Conservation (phyloP, 1,140 invertebrate genomes). For the Nymphalis io region DNA sequence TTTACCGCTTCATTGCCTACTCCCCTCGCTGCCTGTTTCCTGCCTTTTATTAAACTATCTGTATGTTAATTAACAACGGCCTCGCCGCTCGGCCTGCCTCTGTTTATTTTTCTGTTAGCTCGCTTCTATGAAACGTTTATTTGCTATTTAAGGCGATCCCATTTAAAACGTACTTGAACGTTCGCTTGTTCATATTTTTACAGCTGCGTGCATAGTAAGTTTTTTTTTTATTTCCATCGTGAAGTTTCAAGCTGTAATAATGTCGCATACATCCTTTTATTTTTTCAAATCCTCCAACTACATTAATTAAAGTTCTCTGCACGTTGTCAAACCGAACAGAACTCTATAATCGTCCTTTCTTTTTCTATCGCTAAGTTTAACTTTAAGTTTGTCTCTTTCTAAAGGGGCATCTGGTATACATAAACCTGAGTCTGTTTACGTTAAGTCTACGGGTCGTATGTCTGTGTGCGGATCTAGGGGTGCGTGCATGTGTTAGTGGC, state of each 20-base stretch:
- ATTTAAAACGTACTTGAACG: slow-evolving; percentile 32
- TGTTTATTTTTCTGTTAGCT: slow-evolving; percentile 75
- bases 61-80: slow-evolving; percentile 80
- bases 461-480: slow-evolving; percentile 60
- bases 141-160: slow-evolving; percentile 60
- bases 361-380: slow-evolving; percentile 55
- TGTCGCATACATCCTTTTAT: slow-evolving; percentile 59
- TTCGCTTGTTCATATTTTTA: slow-evolving; percentile 39
- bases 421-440: slow-evolving; percentile 78
- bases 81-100: slow-evolving; percentile 59
- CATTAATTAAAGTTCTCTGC: slow-evolving; percentile 72
- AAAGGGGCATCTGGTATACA: slow-evolving; percentile 78
- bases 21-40: slow-evolving; percentile 75
- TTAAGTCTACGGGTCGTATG: slow-evolving; percentile 58
- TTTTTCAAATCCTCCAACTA: slow-evolving; percentile 72
- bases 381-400: slow-evolving; percentile 68
- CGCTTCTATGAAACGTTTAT: slow-evolving; percentile 57
- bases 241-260: slow-evolving; percentile 44
- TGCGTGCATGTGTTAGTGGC: slow-evolving; percentile 67
- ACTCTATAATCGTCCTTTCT: slow-evolving; percentile 52
- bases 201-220: slow-evolving; percentile 48
- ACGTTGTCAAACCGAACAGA: slow-evolving; percentile 65
- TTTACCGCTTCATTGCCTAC: slow-evolving; percentile 79
- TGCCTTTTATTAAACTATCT: slow-evolving; percentile 80
- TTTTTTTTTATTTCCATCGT: slow-evolving; percentile 42